Conservation (phyloP, 1,140 invertebrate species). For the Chrysomallon squamiferum region DNA sequence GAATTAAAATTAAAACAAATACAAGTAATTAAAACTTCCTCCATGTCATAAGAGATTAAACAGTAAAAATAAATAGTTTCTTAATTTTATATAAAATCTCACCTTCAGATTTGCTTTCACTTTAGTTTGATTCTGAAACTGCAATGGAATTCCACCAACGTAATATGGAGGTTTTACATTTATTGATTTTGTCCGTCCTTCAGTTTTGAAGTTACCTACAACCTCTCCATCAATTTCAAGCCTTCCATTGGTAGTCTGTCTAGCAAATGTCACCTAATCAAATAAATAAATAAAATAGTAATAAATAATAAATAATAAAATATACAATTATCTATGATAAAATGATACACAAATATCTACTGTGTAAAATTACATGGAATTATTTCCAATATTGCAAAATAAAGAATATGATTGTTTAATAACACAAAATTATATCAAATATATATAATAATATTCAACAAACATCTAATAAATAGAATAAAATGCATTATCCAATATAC, state of each 20-base stretch:
- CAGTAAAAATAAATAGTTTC: too few relatives aligned
- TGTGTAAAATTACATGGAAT: too few relatives aligned
- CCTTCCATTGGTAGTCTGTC: slow-evolving; percentile 65
- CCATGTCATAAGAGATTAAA: too few relatives aligned
- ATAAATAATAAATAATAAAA: too few relatives aligned
- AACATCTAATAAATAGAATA: neutral
- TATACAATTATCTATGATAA: too few relatives aligned
- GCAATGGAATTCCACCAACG: slow-evolving; percentile 75
- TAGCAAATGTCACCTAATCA: slow-evolving; percentile 65
- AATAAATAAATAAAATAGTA: slow-evolving; percentile 5
- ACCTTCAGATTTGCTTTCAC: slow-evolving; percentile 56
- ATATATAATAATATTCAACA: neutral
- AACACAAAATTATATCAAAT: neutral
- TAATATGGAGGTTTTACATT: slow-evolving; percentile 77
- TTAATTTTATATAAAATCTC: too few relatives aligned
- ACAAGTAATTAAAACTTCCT: too few relatives aligned
- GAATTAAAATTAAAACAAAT: too few relatives aligned
- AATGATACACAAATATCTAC: too few relatives aligned
- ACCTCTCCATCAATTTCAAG: slow-evolving; percentile 74
- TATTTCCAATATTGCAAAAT: too few relatives aligned
- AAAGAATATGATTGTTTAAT: neutral
- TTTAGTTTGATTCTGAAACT: slow-evolving; percentile 34
- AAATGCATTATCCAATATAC: neutral
- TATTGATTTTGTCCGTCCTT: slow-evolving; percentile 68
- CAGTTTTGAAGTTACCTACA: slow-evolving; percentile 67